These are phyloP conservation scores for Camelus dromedarius DNA, from an alignment of 2,113 vertebrate genomes.

Conservation along the genomic window DNA sequence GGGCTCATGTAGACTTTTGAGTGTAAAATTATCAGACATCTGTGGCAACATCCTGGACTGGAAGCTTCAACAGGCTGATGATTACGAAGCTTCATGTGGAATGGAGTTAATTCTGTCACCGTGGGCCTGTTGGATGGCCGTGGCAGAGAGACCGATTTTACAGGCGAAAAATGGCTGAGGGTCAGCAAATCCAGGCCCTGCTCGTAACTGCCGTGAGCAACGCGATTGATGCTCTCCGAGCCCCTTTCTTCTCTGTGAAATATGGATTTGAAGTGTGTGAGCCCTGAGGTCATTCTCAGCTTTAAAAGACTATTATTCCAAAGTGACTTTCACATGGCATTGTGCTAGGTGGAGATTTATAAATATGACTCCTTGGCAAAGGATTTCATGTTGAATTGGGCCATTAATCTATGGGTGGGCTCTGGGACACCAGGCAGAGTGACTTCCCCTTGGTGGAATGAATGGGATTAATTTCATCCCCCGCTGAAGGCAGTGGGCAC, in stretches of 20 bases:
- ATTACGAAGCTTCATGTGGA: background rate
- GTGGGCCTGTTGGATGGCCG: background rate
- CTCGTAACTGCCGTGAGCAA: background rate
- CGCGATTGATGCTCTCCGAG: background rate
- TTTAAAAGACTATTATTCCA: constrained; percentile 63
- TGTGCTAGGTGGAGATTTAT: constrained; percentile 67
- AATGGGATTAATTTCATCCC: background rate
- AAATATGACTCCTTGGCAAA: constrained; percentile 31
- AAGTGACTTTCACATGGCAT: constrained; percentile 65
- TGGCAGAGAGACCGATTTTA: background rate
- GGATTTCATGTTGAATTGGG: constrained; percentile 11
- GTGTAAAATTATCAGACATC: background rate
- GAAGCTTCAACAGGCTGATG: constrained; percentile 2
- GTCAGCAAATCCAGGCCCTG: background rate
- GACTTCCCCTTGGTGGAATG: background rate
- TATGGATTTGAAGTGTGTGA: background rate
- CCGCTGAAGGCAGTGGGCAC: background rate
- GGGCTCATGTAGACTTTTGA: background rate
- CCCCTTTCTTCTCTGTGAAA: constrained; percentile 39
- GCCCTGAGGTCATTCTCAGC: background rate
- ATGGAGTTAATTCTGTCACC: background rate
- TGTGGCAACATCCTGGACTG: background rate
- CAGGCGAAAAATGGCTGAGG: background rate
- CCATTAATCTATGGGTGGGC: constrained; percentile 37
- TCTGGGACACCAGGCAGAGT: background rate